phyloP scores from a whole-genome alignment of 2,888 invertebrate species.

The Philaethria dido region DNA sequence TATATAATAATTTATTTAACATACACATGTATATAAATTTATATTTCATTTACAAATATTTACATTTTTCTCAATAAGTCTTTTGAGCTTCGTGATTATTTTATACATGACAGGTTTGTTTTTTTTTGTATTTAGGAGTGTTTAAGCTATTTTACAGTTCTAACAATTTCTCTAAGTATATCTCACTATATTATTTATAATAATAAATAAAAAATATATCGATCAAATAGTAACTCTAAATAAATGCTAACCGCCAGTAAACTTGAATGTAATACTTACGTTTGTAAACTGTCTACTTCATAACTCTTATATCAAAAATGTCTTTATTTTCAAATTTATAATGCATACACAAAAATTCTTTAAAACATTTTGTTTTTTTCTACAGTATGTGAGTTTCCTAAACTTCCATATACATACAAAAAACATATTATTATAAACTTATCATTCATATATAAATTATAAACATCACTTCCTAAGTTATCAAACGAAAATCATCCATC shows the following conservation, averaged over 20 bases:
- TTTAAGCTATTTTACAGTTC: background rate
- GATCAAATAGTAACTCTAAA: conserved; percentile 12
- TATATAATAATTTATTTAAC: background rate
- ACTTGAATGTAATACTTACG: background rate
- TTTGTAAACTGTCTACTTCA: background rate
- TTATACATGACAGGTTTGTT: conserved; percentile 19
- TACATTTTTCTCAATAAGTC: conserved; percentile 28
- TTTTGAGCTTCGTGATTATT: conserved; percentile 34
- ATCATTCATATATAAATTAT: background rate
- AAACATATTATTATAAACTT: too few relatives aligned
- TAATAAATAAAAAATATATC: conserved; percentile 10
- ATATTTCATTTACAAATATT: conserved; percentile 34
- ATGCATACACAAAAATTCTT: background rate
- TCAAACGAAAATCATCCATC: background rate
- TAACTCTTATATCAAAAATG: background rate
- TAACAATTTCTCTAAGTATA: too few relatives aligned
- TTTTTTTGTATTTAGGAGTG: background rate
- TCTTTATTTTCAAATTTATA: background rate
- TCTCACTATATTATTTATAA: too few relatives aligned
- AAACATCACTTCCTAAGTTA: background rate
- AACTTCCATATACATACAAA: too few relatives aligned
- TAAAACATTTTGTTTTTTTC: too few relatives aligned
- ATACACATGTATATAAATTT: background rate
- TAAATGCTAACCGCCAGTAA: conserved; percentile 13
- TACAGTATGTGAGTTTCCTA: too few relatives aligned